phyloP scores from a whole-genome alignment of 2,113 vertebrate species.

The Hippocampus zosterae region DNA sequence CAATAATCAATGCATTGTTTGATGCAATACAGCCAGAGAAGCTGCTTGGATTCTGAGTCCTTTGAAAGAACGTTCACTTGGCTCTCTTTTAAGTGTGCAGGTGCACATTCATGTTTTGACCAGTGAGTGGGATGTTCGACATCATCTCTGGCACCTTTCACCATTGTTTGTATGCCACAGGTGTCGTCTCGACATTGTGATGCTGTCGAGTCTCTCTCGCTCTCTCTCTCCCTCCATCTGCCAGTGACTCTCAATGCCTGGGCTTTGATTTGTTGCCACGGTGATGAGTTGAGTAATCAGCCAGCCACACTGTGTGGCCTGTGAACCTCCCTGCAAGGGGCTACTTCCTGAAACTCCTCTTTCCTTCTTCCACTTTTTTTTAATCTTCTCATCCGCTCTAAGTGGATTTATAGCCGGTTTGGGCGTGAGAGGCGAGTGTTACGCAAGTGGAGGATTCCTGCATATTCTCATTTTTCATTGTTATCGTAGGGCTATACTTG shows the following conservation, averaged over 20 bases:
- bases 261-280: slow-evolving; percentile 41
- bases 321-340: slow-evolving; percentile 9
- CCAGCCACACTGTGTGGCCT: slow-evolving; percentile 15
- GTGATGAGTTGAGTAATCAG: slow-evolving; percentile 27
- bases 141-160: neutral
- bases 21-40: too few species aligned
- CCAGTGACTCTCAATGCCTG: slow-evolving; percentile 18
- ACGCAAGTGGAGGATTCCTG: slow-evolving; percentile 23
- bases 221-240: slow-evolving; percentile 5
- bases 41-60: neutral
- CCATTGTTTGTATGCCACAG: slow-evolving; percentile 11
- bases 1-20: neutral
- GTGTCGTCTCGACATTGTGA: slow-evolving; percentile 15
- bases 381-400: slow-evolving; percentile 32
- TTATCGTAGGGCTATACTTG: neutral
- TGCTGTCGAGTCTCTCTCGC: neutral
- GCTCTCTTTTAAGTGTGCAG: neutral
- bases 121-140: neutral
- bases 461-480: slow-evolving; percentile 10
- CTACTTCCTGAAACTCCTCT: slow-evolving; percentile 40
- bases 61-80: neutral
- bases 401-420: slow-evolving; percentile 43
- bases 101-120: neutral
- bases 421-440: slow-evolving; percentile 20
- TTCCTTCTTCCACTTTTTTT: slow-evolving; percentile 20